Base-by-base conservation (phyloP, 2,797 vertebrate species). In the Acanthopagrus latus region DNA sequence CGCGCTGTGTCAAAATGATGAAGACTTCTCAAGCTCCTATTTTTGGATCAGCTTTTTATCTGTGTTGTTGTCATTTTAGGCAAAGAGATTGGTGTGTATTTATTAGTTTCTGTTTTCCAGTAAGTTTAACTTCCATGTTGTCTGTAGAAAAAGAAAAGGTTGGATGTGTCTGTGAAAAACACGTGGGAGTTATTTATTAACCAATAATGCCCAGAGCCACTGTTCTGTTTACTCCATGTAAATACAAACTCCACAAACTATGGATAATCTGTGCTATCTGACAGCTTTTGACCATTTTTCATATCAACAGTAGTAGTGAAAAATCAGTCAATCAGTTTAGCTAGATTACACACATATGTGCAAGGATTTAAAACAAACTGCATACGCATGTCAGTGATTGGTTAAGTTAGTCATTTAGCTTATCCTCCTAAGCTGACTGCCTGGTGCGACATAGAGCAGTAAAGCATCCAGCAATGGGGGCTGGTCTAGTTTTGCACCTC, bases 101-200 rank as follows among this genome's bases (percentile, higher is more conserved):
- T 23, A 23, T 9, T 20, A 63, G 18, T 73, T 65, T 66, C 46
- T 55, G 10, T 29, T 69, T 57, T 52, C 13, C 17, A 46, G 12
- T 71, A 64, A 52, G 23, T 74, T 57, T 29, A 27, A 56, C 57
- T 55, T 72, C 50, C 33, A 12, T 48, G 60, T 80, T 58, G 13
- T 51, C 27, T 64, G 52, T 50, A 20, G 44, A 33, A 33, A 33
- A 33, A 38, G 76, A 75, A 63, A 63, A 55, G 1, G 18, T 56
- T 72, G 17, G 7, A 55, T 70, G 17, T 78, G 47, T 77, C 50
- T 76, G 4, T 58, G 46, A 33, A 59, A 46, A 74, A 58, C 57
- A 55, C 21, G 38, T 0, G 44, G 51, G n/a, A 66, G 88, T 88
- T 82, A 87, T 76, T 79, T 68, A 86, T 87, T 86, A 90, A 86